These are phyloP conservation scores for Daphoenositta chrysoptera DNA, from an alignment of 2,113 vertebrate genomes.

Conservation along the genomic window DNA sequence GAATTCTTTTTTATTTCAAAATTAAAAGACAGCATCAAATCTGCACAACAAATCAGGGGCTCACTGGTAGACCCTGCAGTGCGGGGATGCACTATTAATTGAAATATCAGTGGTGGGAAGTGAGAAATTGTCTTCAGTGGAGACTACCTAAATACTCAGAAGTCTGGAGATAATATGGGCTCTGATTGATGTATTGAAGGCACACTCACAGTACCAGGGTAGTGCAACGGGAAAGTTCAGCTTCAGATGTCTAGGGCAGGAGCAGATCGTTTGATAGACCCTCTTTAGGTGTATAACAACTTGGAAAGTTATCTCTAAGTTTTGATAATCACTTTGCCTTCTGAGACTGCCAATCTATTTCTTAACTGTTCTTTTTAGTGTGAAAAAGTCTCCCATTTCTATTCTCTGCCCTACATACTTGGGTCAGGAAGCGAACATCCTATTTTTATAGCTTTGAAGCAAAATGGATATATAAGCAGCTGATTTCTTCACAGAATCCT, in stretches of 20 bases:
- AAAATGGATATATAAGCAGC: constrained; percentile 45
- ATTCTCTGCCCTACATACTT: constrained; percentile 61
- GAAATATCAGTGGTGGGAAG: background rate
- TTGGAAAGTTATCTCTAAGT: constrained; percentile 50
- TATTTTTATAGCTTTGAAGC: constrained; percentile 66
- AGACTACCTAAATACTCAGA: background rate
- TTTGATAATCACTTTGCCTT: constrained; percentile 49
- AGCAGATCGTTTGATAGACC: constrained; percentile 7
- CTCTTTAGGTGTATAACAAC: constrained; percentile 1
- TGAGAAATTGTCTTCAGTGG: background rate
- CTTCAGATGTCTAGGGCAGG: constrained; percentile 33
- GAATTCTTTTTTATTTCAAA: rapidly evolving
- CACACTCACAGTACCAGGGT: background rate
- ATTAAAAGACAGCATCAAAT: background rate
- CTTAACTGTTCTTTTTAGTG: constrained; percentile 47
- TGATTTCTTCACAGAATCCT: constrained; percentile 61
- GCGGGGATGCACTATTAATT: background rate
- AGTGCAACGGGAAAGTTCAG: constrained; percentile 5
- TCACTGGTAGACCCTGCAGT: background rate
- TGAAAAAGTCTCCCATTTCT: constrained; percentile 53
- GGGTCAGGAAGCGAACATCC: constrained; percentile 58
- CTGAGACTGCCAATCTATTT: background rate
- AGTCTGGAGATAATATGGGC: background rate
- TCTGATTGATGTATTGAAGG: constrained; percentile 10
- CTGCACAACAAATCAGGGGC: background rate